Conservation (phyloP, 2,113 vertebrate species). For the Felis chaus region DNA sequence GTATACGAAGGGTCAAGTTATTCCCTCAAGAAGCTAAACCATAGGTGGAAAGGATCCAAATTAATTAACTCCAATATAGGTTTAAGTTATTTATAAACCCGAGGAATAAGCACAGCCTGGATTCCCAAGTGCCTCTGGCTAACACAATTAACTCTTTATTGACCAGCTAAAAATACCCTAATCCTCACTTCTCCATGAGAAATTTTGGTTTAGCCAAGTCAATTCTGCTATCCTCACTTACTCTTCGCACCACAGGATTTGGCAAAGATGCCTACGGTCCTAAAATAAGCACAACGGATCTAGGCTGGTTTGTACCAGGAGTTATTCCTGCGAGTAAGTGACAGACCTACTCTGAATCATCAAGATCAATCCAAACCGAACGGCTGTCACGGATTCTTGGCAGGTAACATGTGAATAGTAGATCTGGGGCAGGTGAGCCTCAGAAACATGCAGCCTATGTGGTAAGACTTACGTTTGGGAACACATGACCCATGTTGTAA, state of each 20-base stretch:
- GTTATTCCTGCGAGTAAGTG: constrained; percentile 70
- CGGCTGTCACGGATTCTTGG: constrained; percentile 63
- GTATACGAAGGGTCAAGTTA: constrained; percentile 57
- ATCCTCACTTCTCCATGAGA: background rate
- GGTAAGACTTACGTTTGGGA: background rate
- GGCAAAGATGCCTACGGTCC: background rate
- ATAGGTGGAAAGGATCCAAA: constrained; percentile 64
- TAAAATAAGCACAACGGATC: constrained; percentile 55
- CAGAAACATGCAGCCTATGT: background rate
- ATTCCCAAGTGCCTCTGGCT: constrained; percentile 50
- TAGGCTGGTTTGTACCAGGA: constrained; percentile 48
- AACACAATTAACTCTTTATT: constrained; percentile 52
- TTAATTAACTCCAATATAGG: constrained; percentile 73
- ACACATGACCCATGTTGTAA: background rate
- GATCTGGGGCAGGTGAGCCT: background rate
- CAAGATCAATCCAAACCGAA: constrained; percentile 76
- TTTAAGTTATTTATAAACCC: constrained; percentile 75
- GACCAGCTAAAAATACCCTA: background rate
- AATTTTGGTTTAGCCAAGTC: background rate
- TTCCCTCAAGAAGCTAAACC: constrained; percentile 62
- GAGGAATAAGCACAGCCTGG: constrained; percentile 62
- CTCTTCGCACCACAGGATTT: background rate
- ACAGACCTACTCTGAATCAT: constrained; percentile 65
- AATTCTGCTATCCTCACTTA: background rate
- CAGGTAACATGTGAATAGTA: constrained; percentile 68